Percentiles rank a stretch among this genome's conserved stretches.
These are phyloP conservation scores for Rattus norvegicus DNA, from an alignment of 2,113 vertebrate genomes.

Conservation along the genomic window DNA sequence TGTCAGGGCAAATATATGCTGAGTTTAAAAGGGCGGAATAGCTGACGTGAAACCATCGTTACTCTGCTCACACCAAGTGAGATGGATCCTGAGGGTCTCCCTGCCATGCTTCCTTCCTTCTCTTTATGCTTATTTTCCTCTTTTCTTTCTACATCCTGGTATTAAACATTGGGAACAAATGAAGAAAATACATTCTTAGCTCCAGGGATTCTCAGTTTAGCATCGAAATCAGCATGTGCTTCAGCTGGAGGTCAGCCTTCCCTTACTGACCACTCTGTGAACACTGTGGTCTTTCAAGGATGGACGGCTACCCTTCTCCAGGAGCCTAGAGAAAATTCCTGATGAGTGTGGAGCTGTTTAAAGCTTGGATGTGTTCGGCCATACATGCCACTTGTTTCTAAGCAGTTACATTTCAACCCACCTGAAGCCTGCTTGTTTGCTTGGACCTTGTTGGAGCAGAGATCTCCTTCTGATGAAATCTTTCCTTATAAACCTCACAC, in stretches of 20 bases:
- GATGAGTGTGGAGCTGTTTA: neutral
- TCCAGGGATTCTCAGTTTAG: neutral
- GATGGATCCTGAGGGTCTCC: neutral
- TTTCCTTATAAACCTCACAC: neutral
- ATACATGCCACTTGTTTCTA: neutral
- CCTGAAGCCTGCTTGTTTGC: neutral
- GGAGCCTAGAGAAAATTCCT: neutral
- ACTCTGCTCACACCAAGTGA: neutral
- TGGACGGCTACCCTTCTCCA: neutral
- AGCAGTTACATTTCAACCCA: neutral
- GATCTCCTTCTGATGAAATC: neutral
- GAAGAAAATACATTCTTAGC: neutral
- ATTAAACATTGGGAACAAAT: neutral
- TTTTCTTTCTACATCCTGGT: neutral
- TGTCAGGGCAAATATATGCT: constrained; percentile 4
- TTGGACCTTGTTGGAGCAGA: neutral
- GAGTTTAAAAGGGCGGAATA: constrained; percentile 31
- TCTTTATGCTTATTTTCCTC: neutral
- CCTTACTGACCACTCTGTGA: fast-evolving
- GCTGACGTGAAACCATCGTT: neutral
- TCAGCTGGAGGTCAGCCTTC: neutral
- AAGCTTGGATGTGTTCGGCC: neutral
- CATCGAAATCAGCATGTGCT: neutral
- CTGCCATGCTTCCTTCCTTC: neutral
- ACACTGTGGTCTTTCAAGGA: neutral